These are phyloP conservation scores for Xenopus borealis DNA, from an alignment of 2,113 vertebrate species.

Conservation along the genomic window DNA sequence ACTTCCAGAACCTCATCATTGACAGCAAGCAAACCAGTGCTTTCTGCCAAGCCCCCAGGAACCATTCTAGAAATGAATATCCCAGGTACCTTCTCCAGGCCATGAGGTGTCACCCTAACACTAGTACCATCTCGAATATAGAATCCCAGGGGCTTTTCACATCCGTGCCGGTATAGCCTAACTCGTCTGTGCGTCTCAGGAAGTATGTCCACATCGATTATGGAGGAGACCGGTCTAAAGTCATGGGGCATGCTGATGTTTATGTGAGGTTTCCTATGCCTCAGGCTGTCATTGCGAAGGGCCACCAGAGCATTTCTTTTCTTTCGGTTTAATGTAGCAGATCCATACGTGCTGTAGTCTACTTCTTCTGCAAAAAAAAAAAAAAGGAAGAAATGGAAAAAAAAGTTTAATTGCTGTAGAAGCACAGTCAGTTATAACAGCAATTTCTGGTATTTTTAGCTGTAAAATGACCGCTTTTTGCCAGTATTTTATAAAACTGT, in stretches of 20 bases:
- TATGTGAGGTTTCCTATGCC: slow-evolving; percentile 82
- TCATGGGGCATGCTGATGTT: slow-evolving; percentile 93
- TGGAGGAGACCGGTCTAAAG: slow-evolving; percentile 94
- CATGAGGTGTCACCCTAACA: slow-evolving; percentile 89
- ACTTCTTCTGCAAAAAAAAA: slow-evolving; percentile 83
- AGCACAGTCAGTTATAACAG: neutral
- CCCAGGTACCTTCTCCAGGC: slow-evolving; percentile 91
- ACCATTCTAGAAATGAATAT: slow-evolving; percentile 98
- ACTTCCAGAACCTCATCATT: slow-evolving; percentile 98
- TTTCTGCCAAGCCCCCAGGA: slow-evolving; percentile 90
- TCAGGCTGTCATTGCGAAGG: slow-evolving; percentile 82
- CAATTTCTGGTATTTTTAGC: no score
- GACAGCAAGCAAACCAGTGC: slow-evolving; percentile 92
- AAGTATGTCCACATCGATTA: slow-evolving; percentile 96
- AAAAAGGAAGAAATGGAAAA: slow-evolving; percentile 10
- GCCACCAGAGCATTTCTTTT: slow-evolving; percentile 82
- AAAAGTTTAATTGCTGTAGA: neutral
- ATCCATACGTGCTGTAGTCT: slow-evolving; percentile 85
- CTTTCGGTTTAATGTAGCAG: slow-evolving; percentile 81
- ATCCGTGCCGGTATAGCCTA: slow-evolving; percentile 89
- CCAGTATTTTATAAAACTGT: no score
- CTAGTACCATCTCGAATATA: slow-evolving; percentile 95
- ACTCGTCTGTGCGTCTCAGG: slow-evolving; percentile 93
- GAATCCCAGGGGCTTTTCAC: slow-evolving; percentile 92
- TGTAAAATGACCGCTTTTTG: no score